phyloP scores from a whole-genome alignment of 92 coral and sea anemone species.

The Palythoa grandiflora region DNA sequence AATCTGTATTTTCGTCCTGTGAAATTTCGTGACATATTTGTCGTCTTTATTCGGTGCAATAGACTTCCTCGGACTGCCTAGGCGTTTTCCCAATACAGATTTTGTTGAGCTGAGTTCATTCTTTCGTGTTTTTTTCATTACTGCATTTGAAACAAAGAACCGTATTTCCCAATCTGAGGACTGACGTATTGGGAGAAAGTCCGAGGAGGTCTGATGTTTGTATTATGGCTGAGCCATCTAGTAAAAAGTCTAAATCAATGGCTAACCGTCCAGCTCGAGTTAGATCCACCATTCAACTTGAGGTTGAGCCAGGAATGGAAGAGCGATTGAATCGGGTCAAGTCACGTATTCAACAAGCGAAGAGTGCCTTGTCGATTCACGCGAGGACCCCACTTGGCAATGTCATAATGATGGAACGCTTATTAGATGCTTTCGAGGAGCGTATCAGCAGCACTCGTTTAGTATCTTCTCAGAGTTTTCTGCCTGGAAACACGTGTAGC shows the following conservation, averaged over 20 bases:
- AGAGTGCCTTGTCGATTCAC: background rate
- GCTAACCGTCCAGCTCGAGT: background rate
- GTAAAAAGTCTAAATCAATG: conserved; percentile 19
- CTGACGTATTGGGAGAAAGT: too few relatives aligned
- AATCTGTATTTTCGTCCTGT: too few relatives aligned
- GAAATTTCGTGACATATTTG: too few relatives aligned
- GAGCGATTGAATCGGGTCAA: conserved; percentile 36
- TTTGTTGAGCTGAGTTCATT: too few relatives aligned
- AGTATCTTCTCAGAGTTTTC: background rate
- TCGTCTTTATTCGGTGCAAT: too few relatives aligned
- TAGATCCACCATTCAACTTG: conserved; percentile 5
- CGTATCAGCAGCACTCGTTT: background rate
- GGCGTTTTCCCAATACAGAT: too few relatives aligned
- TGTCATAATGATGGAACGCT: conserved; percentile 33
- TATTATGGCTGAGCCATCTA: conserved; percentile 15
- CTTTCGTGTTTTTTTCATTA: too few relatives aligned
- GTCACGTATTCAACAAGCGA: conserved; percentile 19
- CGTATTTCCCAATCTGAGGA: too few relatives aligned
- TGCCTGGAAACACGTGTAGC: background rate
- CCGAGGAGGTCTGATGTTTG: too few relatives aligned
- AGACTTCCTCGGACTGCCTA: too few relatives aligned
- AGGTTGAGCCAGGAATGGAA: conserved; percentile 42
- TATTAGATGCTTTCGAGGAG: conserved; percentile 18
- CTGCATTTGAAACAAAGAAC: too few relatives aligned
- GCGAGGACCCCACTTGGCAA: conserved; percentile 43